phyloP scores from a whole-genome alignment of 2,888 invertebrate genomes.

The Hirtodrosophila cameraria region DNA sequence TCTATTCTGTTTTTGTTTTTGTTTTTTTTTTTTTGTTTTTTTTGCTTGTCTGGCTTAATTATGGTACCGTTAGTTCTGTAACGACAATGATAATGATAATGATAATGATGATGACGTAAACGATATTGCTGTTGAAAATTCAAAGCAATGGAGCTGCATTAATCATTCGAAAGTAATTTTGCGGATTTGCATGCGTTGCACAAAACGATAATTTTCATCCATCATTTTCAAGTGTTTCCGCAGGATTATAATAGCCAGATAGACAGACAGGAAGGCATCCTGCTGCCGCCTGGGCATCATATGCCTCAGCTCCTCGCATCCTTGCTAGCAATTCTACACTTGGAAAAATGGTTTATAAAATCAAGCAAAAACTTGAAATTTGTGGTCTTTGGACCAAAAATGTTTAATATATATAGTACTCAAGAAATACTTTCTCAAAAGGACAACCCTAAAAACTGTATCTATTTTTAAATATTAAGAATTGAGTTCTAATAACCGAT shows the following conservation, averaged over 20 bases:
- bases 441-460: no score
- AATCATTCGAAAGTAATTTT: constrained; percentile 79
- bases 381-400: no score
- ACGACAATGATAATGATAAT: constrained; percentile 17
- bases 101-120: constrained; percentile 21
- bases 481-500: no score
- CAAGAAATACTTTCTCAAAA: no score
- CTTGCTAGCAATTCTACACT: background rate
- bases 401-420: no score
- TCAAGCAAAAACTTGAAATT: no score
- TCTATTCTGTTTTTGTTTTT: background rate
- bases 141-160: constrained; percentile 59
- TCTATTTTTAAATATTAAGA: no score
- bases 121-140: constrained; percentile 45
- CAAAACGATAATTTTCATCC: constrained; percentile 79
- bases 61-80: constrained; percentile 14
- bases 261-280: constrained; percentile 30
- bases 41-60: constrained; percentile 12
- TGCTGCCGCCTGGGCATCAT: constrained; percentile 7
- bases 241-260: constrained; percentile 72
- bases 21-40: background rate
- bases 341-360: no score
- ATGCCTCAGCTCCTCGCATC: background rate
- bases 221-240: constrained; percentile 80
- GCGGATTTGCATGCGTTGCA: constrained; percentile 79